These are phyloP conservation scores for Neomorphus geoffroyi DNA, from an alignment of 2,797 vertebrate species.

Conservation along the genomic window DNA sequence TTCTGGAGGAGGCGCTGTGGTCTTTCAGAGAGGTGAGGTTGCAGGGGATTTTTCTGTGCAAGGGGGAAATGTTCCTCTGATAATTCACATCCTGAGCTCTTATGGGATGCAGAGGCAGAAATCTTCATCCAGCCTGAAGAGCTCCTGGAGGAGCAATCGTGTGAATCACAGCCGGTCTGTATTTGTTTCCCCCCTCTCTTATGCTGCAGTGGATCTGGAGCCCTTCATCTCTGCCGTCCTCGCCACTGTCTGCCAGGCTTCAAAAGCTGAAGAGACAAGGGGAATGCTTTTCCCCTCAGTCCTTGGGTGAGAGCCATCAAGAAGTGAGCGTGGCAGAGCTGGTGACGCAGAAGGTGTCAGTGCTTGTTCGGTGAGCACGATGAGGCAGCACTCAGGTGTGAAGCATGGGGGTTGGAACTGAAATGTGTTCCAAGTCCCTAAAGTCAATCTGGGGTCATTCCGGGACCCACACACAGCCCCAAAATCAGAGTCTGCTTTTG, in stretches of 20 bases:
- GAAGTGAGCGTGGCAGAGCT: neutral
- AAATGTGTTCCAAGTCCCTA: neutral
- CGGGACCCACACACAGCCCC: neutral
- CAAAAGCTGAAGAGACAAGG: neutral
- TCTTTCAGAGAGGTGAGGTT: neutral
- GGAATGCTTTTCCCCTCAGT: neutral
- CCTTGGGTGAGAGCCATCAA: neutral
- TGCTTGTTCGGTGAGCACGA: accelerated
- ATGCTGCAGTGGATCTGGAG: neutral
- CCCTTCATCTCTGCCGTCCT: neutral
- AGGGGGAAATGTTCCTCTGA: neutral
- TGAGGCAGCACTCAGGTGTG: neutral
- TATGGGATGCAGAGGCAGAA: neutral
- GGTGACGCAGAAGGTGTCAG: neutral
- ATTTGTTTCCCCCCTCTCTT: neutral
- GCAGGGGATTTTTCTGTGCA: neutral
- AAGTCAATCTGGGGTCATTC: neutral
- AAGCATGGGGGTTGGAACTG: neutral
- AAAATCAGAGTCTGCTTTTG: neutral
- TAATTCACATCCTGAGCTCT: neutral
- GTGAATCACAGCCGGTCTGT: neutral
- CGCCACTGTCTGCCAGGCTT: neutral
- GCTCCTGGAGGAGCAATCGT: neutral
- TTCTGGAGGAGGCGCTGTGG: neutral
- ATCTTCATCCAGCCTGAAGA: neutral